Base-by-base conservation (phyloP, 2,797 vertebrate genomes). In the Zenarchopterus dispar region DNA sequence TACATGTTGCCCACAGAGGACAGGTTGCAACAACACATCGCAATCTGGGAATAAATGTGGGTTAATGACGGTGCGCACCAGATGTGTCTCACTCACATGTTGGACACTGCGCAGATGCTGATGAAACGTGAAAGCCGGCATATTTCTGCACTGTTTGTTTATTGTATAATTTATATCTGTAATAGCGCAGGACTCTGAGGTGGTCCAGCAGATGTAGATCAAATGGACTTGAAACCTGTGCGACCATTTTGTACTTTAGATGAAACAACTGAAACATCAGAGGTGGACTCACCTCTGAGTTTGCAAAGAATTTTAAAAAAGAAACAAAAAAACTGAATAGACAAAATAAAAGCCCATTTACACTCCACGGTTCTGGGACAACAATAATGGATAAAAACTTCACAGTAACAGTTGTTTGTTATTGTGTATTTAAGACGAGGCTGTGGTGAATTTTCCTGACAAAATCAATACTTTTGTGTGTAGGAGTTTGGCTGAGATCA, bases 11-110 rank as follows among this genome's bases (percentile, higher is more conserved):
- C 75, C 70, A 58, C 39, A 0, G 74, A 79, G 80, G 62, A 64
- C 62, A 57, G 10, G 45, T 47, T 47, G 67, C 31, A 48, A 72
- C 70, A 76, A 77, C 81, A 65, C 47, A 8, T 51, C 23, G 75
- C 56, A 70, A 58, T 78, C 56, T 65, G 78, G 59, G 80, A 83
- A 77, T 75, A 72, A 76, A 84, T 72, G 74, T 77, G 68, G 67
- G 77, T 78, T 75, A 80, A 82, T 77, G 82, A 85, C 66, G 81
- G 67, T 26, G 70, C 70, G 26, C 49, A 74, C 67, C 88, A 89
- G 88, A 90, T 89, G 87, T 79, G 78, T 60, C 57, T 67, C 63
- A 39, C 59, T 75, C 64, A 58, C 62, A 57, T 52, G 72, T 60
- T 62, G 75, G 83, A 78, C 49, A 8, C 45, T 8, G 0, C 45